These are phyloP conservation scores for Spatulosminthurus flaviceps DNA, from an alignment of 2,888 invertebrate species.

Conservation along the genomic window DNA sequence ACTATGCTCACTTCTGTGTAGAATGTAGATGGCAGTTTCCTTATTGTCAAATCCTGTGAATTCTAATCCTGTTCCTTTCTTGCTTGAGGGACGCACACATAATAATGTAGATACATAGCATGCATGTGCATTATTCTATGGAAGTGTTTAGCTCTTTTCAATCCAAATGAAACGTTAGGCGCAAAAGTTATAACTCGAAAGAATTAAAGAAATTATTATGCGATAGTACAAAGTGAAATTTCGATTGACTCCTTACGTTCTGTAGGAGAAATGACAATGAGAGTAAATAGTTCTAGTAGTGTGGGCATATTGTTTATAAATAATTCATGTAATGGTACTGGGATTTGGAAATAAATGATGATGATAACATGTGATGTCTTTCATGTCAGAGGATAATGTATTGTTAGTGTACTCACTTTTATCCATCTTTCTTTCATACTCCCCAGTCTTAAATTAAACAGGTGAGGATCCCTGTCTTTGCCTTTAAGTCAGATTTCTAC, in stretches of 20 bases:
- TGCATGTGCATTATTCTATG: no score
- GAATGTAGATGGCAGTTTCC: background rate
- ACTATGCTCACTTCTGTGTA: background rate
- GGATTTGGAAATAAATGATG: constrained; percentile 9
- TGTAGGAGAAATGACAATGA: no score
- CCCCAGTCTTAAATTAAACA: background rate
- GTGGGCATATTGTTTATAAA: constrained; percentile 22
- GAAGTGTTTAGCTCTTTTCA: no score
- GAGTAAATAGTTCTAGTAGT: background rate
- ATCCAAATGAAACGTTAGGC: no score
- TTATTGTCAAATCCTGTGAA: no score
- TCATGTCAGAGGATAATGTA: background rate
- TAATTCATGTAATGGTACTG: constrained; percentile 8
- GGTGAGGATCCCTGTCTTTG: background rate
- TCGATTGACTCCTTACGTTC: no score
- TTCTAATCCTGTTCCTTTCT: no score
- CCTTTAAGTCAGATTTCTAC: background rate
- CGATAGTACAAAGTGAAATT: no score
- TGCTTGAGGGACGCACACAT: no score
- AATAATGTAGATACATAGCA: no score
- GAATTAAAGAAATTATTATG: no score
- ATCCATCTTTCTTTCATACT: background rate
- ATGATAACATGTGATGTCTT: constrained; percentile 11
- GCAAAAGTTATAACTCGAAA: no score
- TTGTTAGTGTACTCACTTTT: background rate